A percentile compares a stretch with the other conserved stretches of the same genome.
Conservation (phyloP, 1,140 invertebrate genomes). For the Grapholita molesta region DNA sequence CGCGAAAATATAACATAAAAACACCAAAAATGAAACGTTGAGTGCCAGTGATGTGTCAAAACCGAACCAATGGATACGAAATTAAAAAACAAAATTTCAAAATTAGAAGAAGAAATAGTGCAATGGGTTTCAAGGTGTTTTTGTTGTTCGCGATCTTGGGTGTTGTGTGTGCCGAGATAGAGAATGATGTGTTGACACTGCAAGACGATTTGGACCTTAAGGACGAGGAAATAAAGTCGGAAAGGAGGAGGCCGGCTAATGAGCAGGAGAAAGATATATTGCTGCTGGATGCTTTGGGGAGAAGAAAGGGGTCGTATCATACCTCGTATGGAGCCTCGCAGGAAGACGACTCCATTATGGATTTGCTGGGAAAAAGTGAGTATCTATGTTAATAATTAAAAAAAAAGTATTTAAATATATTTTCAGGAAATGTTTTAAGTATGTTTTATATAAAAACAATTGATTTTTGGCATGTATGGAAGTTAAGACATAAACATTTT, state of each 20-base stretch:
- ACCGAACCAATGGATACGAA: conserved; percentile 34
- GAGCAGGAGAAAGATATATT: conserved; percentile 86
- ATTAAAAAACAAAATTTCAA: conserved; percentile 60
- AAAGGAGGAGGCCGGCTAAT: conserved; percentile 78
- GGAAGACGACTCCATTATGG: conserved; percentile 86
- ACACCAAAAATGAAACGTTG: conserved; percentile 26
- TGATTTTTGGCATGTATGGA: too few relatives aligned
- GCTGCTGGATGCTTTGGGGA: conserved; percentile 84
- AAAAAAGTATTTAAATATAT: too few relatives aligned
- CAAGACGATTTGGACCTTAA: conserved; percentile 59
- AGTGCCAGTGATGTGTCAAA: conserved; percentile 32
- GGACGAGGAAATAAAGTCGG: conserved; percentile 40
- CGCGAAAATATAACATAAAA: conserved; percentile 34
- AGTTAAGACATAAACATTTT: too few relatives aligned
- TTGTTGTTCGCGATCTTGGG: conserved; percentile 32
- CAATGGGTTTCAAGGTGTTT: conserved; percentile 38
- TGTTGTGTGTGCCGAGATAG: conserved; percentile 45
- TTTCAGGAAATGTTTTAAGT: too few relatives aligned
- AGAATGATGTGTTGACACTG: conserved; percentile 68
- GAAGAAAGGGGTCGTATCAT: conserved; percentile 79
- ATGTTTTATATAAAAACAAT: too few relatives aligned
- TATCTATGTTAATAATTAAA: too few relatives aligned
- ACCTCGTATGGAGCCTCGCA: conserved; percentile 54
- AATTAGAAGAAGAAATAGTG: conserved; percentile 59
- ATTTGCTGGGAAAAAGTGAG: conserved; percentile 91